Conservation (phyloP, 2,113 vertebrate genomes). For the Gymnogyps californianus region DNA sequence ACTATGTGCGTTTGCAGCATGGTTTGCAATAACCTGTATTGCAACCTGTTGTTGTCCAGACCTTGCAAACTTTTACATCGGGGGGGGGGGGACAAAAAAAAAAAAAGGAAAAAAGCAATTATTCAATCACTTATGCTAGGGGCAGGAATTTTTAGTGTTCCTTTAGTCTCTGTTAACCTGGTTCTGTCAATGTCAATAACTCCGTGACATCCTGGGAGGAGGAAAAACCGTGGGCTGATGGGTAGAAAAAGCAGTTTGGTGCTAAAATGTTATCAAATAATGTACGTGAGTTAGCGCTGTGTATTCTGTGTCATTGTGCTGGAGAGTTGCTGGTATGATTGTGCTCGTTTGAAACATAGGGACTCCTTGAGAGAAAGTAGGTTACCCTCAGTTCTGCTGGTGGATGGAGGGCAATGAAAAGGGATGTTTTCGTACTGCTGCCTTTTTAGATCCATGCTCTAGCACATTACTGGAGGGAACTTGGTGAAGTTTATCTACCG, state of each 20-base stretch:
- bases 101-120: neutral
- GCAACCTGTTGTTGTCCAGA: neutral
- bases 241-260: neutral
- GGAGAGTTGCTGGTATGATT: neutral
- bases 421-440: neutral
- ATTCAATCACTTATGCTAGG: neutral
- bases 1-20: rapidly evolving
- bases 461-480: neutral
- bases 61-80: neutral
- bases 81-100: rapidly evolving
- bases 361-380: neutral
- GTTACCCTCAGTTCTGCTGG: neutral
- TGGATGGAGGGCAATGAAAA: neutral
- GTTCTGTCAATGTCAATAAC: constrained; percentile 52
- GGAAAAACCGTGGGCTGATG: neutral
- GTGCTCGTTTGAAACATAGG: neutral
- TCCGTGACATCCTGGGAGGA: neutral
- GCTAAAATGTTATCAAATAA: neutral
- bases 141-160: neutral
- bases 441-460: neutral
- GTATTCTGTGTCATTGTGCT: neutral
- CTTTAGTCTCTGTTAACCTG: constrained; percentile 20
- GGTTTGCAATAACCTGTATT: neutral
- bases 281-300: neutral
- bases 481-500: neutral